Percentiles rank a stretch among this genome's conserved stretches.
These are phyloP conservation scores for Cyanoliseus patagonus DNA, from an alignment of 2,113 vertebrate species.

Conservation along the genomic window DNA sequence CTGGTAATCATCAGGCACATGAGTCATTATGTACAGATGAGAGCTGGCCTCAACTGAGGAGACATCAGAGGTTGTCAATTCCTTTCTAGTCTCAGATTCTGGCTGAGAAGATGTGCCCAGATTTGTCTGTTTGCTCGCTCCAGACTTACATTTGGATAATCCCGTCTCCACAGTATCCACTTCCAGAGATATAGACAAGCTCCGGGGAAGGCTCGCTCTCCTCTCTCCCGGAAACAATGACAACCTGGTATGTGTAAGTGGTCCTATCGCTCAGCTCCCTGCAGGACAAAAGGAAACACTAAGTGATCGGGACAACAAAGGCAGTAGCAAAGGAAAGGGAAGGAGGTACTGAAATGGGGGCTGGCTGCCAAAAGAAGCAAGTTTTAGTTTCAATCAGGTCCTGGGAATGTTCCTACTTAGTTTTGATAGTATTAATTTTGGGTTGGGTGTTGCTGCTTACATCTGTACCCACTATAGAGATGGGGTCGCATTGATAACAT, in stretches of 20 bases:
- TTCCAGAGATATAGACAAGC: slow-evolving; percentile 83
- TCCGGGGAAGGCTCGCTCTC: slow-evolving; percentile 89
- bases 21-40: slow-evolving; percentile 43
- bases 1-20: slow-evolving; percentile 17
- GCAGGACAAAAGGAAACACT: slow-evolving; percentile 18
- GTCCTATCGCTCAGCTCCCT: slow-evolving; percentile 82
- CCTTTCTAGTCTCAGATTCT: background rate
- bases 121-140: background rate
- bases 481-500: accelerated
- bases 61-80: slow-evolving; percentile 24
- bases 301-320: background rate
- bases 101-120: background rate
- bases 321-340: background rate
- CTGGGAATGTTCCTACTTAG: background rate
- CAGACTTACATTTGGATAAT: slow-evolving; percentile 88
- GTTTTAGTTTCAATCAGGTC: background rate
- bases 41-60: slow-evolving; percentile 24
- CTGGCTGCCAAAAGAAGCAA: background rate
- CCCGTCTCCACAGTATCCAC: slow-evolving; percentile 93
- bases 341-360: background rate
- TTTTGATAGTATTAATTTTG: background rate
- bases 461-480: background rate
- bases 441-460: background rate
- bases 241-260: slow-evolving; percentile 86
- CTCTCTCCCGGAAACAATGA: slow-evolving; percentile 79